Conservation (phyloP, 2,113 vertebrate genomes). For the Salvelinus namaycush region DNA sequence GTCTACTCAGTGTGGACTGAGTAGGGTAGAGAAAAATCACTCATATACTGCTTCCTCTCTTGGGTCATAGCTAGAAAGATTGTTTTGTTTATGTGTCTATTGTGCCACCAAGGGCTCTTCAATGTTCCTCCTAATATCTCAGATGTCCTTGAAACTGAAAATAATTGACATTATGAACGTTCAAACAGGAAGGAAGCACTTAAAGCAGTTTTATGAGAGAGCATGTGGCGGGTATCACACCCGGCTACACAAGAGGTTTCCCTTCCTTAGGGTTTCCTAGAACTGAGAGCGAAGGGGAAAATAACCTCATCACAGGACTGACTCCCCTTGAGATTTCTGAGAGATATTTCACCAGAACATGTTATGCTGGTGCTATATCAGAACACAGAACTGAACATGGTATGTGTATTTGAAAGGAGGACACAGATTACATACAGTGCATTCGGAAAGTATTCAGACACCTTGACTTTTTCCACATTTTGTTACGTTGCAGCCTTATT, state of each 20-base stretch:
- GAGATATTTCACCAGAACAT: too few relatives aligned
- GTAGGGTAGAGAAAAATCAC: too few relatives aligned
- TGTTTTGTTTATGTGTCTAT: not conserved
- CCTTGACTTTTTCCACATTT: too few relatives aligned
- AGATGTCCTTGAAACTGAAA: conserved; percentile 48
- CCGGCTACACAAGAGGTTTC: not conserved
- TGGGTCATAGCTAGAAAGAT: not conserved
- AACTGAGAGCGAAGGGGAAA: not conserved
- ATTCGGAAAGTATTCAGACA: too few relatives aligned
- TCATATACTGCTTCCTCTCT: too few relatives aligned
- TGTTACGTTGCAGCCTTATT: too few relatives aligned
- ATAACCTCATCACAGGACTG: not conserved
- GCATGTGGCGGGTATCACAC: conserved; percentile 1
- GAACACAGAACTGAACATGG: too few relatives aligned
- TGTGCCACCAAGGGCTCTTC: not conserved
- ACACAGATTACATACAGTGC: too few relatives aligned
- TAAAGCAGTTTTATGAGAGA: conserved; percentile 7
- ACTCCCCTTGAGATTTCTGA: too few relatives aligned
- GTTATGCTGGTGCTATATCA: too few relatives aligned
- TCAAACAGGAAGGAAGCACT: conserved; percentile 52
- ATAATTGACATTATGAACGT: conserved; percentile 16
- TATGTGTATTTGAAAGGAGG: too few relatives aligned
- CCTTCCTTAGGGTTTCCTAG: conserved; percentile 33
- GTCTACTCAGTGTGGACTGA: too few relatives aligned
- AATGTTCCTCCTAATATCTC: conserved; percentile 13